Conservation (phyloP, 2,113 vertebrate genomes). For the Prietella phreatophila region DNA sequence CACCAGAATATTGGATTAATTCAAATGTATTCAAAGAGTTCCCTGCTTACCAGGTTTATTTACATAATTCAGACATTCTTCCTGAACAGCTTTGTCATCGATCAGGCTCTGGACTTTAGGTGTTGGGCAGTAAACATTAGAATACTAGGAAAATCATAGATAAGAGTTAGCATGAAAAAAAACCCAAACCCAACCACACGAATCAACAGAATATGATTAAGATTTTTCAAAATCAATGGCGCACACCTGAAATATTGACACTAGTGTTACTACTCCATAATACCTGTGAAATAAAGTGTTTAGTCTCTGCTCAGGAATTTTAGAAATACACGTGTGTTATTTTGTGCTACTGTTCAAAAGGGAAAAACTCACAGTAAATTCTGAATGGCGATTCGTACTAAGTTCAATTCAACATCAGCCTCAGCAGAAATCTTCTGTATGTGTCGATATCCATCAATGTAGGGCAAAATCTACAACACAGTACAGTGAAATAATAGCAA, state of each 20-base stretch:
- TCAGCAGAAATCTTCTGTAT: conserved; percentile 97
- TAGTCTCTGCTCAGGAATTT: neutral
- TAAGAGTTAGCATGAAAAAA: neutral
- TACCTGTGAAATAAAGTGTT: conserved; percentile 75
- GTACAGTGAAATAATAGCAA: neutral
- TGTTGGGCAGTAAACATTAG: conserved; percentile 95
- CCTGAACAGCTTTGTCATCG: conserved; percentile 91
- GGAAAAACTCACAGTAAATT: conserved; percentile 85
- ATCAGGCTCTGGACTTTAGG: conserved; percentile 93
- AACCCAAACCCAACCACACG: neutral
- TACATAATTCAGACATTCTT: conserved; percentile 88
- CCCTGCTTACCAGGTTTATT: conserved; percentile 83
- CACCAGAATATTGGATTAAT: neutral
- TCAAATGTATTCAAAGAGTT: neutral
- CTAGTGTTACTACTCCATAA: conserved; percentile 89
- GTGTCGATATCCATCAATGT: conserved; percentile 93
- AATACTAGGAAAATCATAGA: conserved; percentile 76
- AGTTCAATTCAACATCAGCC: conserved; percentile 93
- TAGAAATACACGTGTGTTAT: neutral
- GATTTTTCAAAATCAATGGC: neutral
- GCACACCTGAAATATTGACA: conserved; percentile 94
- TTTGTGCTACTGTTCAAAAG: neutral
- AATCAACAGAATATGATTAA: neutral
- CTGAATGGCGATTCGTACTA: conserved; percentile 95
- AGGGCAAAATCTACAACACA: conserved; percentile 83